Conservation (phyloP, 2,888 invertebrate genomes). For the Dasysyrphus albostriatus region DNA sequence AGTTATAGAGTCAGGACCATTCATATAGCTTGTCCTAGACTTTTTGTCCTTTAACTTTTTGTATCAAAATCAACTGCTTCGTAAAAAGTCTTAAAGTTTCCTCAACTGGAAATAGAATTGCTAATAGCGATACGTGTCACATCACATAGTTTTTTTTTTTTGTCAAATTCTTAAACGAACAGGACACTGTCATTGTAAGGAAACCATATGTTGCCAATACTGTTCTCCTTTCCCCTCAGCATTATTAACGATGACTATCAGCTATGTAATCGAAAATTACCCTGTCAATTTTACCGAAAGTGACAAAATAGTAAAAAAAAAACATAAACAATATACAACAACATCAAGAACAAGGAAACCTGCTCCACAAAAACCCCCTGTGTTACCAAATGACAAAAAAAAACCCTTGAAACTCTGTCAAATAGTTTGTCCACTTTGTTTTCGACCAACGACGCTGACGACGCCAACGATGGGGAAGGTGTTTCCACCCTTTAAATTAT, state of each 20-base stretch:
- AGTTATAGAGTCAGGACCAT: too few relatives aligned
- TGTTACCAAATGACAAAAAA: constrained; percentile 28
- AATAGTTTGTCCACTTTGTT: constrained; percentile 44
- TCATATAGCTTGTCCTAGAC: too few relatives aligned
- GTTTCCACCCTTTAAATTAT: neutral
- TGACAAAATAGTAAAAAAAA: constrained; percentile 35
- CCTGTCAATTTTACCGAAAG: constrained; percentile 55
- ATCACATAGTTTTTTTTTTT: neutral
- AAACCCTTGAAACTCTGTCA: constrained; percentile 16
- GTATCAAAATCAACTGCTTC: too few relatives aligned
- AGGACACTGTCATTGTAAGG: constrained; percentile 26
- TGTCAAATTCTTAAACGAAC: neutral
- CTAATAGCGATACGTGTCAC: constrained; percentile 25
- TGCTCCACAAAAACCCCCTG: constrained; percentile 14
- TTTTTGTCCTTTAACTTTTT: too few relatives aligned
- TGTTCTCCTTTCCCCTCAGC: neutral
- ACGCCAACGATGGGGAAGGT: neutral
- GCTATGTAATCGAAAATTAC: constrained; percentile 66
- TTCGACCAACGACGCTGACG: too few relatives aligned
- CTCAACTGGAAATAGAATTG: neutral
- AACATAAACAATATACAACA: neutral
- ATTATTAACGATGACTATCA: constrained; percentile 17
- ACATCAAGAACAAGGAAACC: constrained; percentile 15
- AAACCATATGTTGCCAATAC: constrained; percentile 49
- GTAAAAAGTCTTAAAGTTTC: neutral